Evolutionary conservation across 2,888 invertebrate genomes (phyloP).

Genomic region (Merodon equestris): DNA sequence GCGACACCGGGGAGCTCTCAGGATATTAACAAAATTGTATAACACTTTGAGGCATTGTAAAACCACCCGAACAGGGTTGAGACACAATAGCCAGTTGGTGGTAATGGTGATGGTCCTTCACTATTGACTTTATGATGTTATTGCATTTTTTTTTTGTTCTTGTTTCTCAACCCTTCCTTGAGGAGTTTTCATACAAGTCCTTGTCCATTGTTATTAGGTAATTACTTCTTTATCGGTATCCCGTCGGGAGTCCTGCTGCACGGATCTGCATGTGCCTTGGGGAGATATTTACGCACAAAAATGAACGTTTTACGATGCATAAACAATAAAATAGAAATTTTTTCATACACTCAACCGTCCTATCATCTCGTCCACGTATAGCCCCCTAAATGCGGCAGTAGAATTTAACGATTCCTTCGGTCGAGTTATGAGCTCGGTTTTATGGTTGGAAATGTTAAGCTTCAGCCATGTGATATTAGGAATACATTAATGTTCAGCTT

Average conservation of each 20-base stretch:
- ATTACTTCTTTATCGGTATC: constrained; percentile 11
- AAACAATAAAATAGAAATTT: constrained; percentile 52
- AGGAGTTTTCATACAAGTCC: too few species aligned
- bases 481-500: constrained; percentile 52
- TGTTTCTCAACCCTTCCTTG: too few species aligned
- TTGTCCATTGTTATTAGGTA: constrained; percentile 13
- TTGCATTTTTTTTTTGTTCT: background rate
- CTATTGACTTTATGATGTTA: background rate
- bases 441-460: constrained; percentile 50
- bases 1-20: constrained; percentile 52
- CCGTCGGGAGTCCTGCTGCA: constrained; percentile 3
- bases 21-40: constrained; percentile 58
- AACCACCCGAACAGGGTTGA: background rate
- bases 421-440: constrained; percentile 21
- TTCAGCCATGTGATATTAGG: constrained; percentile 58
- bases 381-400: too few species aligned
- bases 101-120: background rate
- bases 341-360: constrained; percentile 20
- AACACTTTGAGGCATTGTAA: constrained; percentile 47
- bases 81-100: too few species aligned
- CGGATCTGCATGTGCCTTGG: constrained; percentile 8
- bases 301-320: constrained; percentile 48
- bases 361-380: background rate
- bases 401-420: constrained; percentile 31
- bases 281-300: constrained; percentile 34